phyloP scores from a whole-genome alignment of 2,113 vertebrate species.

The Sardina pilchardus region DNA sequence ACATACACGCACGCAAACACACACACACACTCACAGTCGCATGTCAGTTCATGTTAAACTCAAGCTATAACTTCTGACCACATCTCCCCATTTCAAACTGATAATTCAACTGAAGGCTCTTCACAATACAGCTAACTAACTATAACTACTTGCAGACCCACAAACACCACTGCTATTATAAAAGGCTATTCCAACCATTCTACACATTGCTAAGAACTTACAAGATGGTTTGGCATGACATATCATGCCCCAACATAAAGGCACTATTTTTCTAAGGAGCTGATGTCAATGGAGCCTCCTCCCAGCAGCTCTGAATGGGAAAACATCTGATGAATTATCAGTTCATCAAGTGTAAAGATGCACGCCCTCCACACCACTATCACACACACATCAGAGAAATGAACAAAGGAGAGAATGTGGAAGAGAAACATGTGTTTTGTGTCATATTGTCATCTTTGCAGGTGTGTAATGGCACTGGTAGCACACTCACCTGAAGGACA shows the following conservation, averaged over 20 bases:
- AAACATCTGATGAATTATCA: too few relatives aligned
- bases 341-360: too few relatives aligned
- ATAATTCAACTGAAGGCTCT: not conserved
- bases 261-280: too few relatives aligned
- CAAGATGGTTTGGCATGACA: not conserved
- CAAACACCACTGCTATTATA: not conserved
- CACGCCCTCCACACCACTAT: not conserved
- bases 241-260: not conserved
- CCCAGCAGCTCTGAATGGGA: too few relatives aligned
- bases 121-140: not conserved
- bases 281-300: too few relatives aligned
- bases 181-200: not conserved
- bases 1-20: not conserved
- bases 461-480: not conserved
- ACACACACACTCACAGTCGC: not conserved
- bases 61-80: not conserved
- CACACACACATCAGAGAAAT: not conserved
- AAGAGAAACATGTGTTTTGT: not conserved
- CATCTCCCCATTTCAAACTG: not conserved
- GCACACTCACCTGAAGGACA: not conserved
- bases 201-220: not conserved
- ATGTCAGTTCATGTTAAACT: not conserved
- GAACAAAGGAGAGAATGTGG: not conserved
- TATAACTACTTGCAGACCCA: not conserved
- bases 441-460: not conserved